phyloP scores from a whole-genome alignment of 53 echinoderm and acorn worm species.

The Hippasteria phrygiana region DNA sequence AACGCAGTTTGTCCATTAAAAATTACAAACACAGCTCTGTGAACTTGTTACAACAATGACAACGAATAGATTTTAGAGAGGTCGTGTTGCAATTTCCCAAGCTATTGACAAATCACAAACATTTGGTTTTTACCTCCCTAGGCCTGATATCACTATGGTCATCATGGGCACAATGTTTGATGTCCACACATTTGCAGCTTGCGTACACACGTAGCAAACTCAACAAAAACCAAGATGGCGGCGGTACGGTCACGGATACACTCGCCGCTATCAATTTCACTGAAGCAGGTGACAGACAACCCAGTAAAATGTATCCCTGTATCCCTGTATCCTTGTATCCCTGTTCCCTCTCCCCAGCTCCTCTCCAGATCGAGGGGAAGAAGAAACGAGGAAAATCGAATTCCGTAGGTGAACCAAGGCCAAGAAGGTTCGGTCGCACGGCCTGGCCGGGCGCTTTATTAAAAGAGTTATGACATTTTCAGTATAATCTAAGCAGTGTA shows the following conservation, averaged over 20 bases:
- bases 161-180: too few relatives aligned
- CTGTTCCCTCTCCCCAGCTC: background rate
- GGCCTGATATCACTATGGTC: too few relatives aligned
- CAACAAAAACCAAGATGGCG: background rate
- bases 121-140: too few relatives aligned
- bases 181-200: too few relatives aligned
- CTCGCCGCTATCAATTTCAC: background rate
- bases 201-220: too few relatives aligned
- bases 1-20: too few relatives aligned
- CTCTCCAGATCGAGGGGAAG: background rate
- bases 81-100: too few relatives aligned
- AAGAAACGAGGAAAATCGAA: conserved; percentile 24
- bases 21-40: too few relatives aligned
- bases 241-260: background rate
- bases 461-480: conserved; percentile 51
- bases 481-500: conserved; percentile 33
- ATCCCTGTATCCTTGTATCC: too few relatives aligned
- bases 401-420: conserved; percentile 30
- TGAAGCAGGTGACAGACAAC: background rate
- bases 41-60: too few relatives aligned
- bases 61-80: too few relatives aligned
- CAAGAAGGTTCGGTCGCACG: conserved; percentile 22
- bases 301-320: background rate
- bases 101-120: too few relatives aligned
- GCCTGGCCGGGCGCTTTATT: background rate